phyloP scores from a whole-genome alignment of 2,797 vertebrate genomes.

The Craterocephalus amniculus region DNA sequence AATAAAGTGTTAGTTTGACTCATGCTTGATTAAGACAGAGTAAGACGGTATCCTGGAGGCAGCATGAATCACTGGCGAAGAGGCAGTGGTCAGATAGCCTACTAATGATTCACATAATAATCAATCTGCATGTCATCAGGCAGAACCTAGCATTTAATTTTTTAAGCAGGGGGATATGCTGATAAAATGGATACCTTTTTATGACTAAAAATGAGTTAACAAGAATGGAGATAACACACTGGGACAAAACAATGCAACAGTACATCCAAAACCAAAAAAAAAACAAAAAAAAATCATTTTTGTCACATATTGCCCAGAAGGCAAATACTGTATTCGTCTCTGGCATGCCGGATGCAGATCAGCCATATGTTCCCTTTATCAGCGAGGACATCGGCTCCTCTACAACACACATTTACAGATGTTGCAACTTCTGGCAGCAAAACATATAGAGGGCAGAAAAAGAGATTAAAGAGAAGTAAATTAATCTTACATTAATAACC shows the following conservation, averaged over 20 bases:
- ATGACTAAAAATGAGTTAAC: neutral
- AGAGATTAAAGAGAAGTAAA: constrained; percentile 4
- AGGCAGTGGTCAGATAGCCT: neutral
- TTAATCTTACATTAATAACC: constrained; percentile 24
- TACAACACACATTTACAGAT: constrained; percentile 2
- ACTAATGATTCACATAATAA: neutral
- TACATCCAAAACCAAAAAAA: neutral
- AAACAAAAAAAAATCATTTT: neutral
- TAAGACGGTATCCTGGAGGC: neutral
- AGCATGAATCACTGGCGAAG: neutral
- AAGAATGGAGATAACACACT: neutral
- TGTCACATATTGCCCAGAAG: neutral
- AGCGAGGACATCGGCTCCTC: neutral
- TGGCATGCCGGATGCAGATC: constrained; percentile 18
- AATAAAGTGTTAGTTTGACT: constrained; percentile 7
- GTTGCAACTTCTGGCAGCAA: neutral
- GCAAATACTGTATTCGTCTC: constrained; percentile 5
- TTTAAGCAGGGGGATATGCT: neutral
- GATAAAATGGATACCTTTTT: neutral
- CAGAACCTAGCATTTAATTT: neutral
- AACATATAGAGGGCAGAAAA: neutral
- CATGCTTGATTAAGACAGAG: neutral
- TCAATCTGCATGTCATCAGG: neutral
- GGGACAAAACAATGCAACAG: neutral
- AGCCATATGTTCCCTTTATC: constrained; percentile 13